phyloP scores from a whole-genome alignment of 2,888 invertebrate genomes.

The Patella depressa region DNA sequence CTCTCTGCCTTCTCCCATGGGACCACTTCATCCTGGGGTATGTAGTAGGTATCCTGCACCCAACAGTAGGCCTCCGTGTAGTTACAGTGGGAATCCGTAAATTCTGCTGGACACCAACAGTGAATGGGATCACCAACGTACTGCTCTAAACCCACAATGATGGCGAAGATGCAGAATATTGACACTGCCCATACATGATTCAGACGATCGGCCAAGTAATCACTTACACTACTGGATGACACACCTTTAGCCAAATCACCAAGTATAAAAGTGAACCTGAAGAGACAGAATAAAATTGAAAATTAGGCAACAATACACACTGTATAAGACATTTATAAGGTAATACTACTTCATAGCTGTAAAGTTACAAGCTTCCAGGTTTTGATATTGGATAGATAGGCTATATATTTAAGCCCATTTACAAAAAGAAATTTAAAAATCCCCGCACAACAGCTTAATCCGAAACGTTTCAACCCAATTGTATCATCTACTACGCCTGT shows the following conservation, averaged over 20 bases:
- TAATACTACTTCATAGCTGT: too few species aligned
- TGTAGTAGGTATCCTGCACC: constrained; percentile 37
- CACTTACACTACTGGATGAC: constrained; percentile 19
- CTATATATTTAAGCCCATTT: too few species aligned
- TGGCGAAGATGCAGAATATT: constrained; percentile 26
- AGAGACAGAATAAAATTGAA: neutral
- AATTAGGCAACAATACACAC: too few species aligned
- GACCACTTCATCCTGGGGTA: constrained; percentile 28
- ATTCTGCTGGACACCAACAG: constrained; percentile 61
- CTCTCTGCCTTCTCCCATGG: constrained; percentile 30
- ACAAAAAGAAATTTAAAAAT: too few species aligned
- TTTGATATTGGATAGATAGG: too few species aligned
- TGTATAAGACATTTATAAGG: too few species aligned
- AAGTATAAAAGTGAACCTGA: neutral
- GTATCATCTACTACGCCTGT: too few species aligned
- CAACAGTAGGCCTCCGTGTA: constrained; percentile 41
- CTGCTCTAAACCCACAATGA: constrained; percentile 35
- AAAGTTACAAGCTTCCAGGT: too few species aligned
- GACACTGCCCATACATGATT: constrained; percentile 32
- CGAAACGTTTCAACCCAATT: too few species aligned
- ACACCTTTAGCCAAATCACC: constrained; percentile 11
- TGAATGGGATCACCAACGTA: constrained; percentile 57
- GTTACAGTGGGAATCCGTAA: constrained; percentile 49
- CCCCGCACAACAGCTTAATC: too few species aligned
- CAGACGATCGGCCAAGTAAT: constrained; percentile 32